Percentiles rank a stretch among this genome's conserved stretches.
Evolutionary conservation across 2,888 invertebrate species (phyloP).

Genomic region (Emmelina monodactyla): DNA sequence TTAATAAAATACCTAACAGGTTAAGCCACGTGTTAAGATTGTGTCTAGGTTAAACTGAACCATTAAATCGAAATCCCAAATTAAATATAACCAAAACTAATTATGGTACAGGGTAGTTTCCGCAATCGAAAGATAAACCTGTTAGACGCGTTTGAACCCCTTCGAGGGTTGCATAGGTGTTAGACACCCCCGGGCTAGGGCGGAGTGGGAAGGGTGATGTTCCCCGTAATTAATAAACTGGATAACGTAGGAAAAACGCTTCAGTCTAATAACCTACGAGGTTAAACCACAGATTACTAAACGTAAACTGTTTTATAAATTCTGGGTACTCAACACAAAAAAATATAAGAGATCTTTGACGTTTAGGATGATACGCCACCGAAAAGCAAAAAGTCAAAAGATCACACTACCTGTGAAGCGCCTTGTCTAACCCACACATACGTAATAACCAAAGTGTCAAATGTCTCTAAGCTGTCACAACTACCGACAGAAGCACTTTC

Average conservation of each 20-base stretch:
- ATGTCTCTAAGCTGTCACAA: conserved; percentile 51
- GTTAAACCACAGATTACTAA: too few relatives aligned
- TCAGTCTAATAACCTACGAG: too few relatives aligned
- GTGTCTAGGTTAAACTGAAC: too few relatives aligned
- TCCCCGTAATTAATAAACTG: conserved; percentile 53
- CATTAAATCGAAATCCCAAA: conserved; percentile 1
- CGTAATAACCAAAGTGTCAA: conserved; percentile 52
- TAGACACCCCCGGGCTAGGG: conserved; percentile 7
- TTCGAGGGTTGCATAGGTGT: conserved; percentile 22
- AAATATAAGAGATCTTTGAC: too few relatives aligned
- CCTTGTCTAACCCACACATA: conserved; percentile 38
- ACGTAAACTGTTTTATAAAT: too few relatives aligned
- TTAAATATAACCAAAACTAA: conserved; percentile 14
- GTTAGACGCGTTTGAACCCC: conserved; percentile 39
- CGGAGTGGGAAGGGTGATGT: conserved; percentile 21
- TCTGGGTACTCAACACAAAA: too few relatives aligned
- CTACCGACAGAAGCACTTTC: too few relatives aligned
- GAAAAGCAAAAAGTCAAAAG: too few relatives aligned
- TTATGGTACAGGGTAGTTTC: conserved; percentile 48
- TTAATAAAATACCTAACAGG: too few relatives aligned
- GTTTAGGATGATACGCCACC: too few relatives aligned
- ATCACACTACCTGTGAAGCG: background rate
- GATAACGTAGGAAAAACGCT: too few relatives aligned
- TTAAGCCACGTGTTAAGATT: too few relatives aligned
- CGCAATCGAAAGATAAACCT: conserved; percentile 50